Percentiles rank a stretch among this genome's conserved stretches.
phyloP scores from a whole-genome alignment of 2,113 vertebrate species.

The Heteronetta atricapilla region DNA sequence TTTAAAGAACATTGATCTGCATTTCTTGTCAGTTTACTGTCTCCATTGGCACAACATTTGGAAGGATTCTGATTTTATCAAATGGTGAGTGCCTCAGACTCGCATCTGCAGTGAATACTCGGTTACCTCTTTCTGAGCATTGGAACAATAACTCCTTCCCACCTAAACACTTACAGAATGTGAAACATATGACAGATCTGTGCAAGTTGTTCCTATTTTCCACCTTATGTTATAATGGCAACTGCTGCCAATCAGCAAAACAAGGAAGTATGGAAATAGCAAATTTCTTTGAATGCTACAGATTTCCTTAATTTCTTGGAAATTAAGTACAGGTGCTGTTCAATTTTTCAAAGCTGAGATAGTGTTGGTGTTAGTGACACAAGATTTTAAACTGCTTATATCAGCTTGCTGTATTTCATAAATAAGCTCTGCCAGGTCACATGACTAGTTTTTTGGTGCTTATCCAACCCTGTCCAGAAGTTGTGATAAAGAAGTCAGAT shows the following conservation, averaged over 20 bases:
- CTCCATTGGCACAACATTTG: constrained; percentile 73
- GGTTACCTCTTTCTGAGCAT: constrained; percentile 56
- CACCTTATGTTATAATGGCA: constrained; percentile 62
- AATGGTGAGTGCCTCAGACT: constrained; percentile 61
- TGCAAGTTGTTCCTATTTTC: constrained; percentile 66
- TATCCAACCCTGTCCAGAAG: constrained; percentile 41
- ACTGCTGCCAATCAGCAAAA: constrained; percentile 60
- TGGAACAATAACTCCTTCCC: constrained; percentile 70
- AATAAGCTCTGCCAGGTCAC: constrained; percentile 10
- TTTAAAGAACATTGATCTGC: constrained; percentile 75
- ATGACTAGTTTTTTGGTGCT: background rate
- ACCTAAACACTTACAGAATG: constrained; percentile 73
- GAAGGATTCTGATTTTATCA: constrained; percentile 69
- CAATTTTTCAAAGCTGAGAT: background rate
- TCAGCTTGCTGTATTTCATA: background rate
- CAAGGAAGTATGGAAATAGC: constrained; percentile 15
- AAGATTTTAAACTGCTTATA: background rate
- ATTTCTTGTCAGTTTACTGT: constrained; percentile 75
- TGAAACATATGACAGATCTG: constrained; percentile 69
- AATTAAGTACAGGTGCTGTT: background rate
- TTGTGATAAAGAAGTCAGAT: constrained; percentile 26
- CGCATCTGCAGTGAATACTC: constrained; percentile 57
- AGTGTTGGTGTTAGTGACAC: background rate
- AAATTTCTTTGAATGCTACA: background rate
- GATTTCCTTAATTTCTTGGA: constrained; percentile 20